Evolutionary conservation across 2,797 vertebrate species (phyloP).

Genomic region (Enteromius unitaeniatus): DNA sequence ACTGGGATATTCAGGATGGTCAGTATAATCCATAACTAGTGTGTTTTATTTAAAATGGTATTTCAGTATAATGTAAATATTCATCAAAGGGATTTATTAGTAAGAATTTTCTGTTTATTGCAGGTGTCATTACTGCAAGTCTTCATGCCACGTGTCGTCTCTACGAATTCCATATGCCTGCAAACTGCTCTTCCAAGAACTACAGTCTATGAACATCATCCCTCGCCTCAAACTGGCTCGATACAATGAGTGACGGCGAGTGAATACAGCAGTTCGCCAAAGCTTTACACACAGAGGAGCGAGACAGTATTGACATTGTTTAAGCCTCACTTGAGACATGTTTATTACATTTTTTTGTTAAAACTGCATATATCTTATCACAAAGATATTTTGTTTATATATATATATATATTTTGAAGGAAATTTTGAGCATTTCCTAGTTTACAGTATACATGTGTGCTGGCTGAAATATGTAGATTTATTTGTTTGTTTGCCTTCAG

Average conservation of each 20-base stretch:
- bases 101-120: slow-evolving; percentile 3
- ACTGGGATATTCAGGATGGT: slow-evolving; percentile 97
- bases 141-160: slow-evolving; percentile 94
- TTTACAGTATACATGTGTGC: slow-evolving; percentile 19
- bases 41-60: neutral
- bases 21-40: slow-evolving; percentile 62
- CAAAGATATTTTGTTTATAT: neutral
- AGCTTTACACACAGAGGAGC: neutral
- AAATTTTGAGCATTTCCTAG: neutral
- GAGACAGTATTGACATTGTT: neutral
- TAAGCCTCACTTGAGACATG: neutral
- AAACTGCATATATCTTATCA: neutral
- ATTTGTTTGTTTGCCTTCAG: slow-evolving; percentile 29
- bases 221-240: slow-evolving; percentile 93
- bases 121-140: slow-evolving; percentile 99
- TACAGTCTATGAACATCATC: slow-evolving; percentile 99
- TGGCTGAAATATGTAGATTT: slow-evolving; percentile 35
- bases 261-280: neutral
- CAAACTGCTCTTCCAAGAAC: slow-evolving; percentile 97
- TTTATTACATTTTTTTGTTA: neutral
- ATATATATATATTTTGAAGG: slow-evolving; percentile 26
- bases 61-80: neutral
- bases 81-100: neutral
- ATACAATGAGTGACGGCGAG: slow-evolving; percentile 88
- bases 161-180: slow-evolving; percentile 97